phyloP scores from a whole-genome alignment of 2,113 vertebrate genomes.

The Picathartes gymnocephalus region DNA sequence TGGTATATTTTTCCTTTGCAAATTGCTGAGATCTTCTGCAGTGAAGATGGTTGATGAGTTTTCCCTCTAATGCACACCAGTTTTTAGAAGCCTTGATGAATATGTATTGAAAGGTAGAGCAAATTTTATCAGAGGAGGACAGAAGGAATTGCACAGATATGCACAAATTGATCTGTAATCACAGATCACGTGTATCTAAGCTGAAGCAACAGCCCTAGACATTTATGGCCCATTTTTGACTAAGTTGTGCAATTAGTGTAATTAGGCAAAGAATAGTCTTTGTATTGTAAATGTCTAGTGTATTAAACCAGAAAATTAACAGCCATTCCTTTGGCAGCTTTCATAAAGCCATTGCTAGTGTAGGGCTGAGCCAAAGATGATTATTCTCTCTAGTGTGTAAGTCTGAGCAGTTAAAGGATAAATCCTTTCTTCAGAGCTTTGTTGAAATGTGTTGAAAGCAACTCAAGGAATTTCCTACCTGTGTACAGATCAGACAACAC shows the following conservation, averaged over 20 bases:
- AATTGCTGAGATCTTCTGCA: not conserved
- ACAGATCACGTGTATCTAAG: not conserved
- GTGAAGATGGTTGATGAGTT: not conserved
- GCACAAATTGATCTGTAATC: not conserved
- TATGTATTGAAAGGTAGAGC: not conserved
- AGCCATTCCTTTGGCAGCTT: not conserved
- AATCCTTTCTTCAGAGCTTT: not conserved
- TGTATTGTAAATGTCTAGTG: not conserved
- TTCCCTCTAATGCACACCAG: not conserved
- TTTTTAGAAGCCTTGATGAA: not conserved
- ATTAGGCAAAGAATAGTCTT: conserved; percentile 14
- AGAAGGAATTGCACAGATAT: not conserved
- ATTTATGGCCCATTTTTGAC: not conserved
- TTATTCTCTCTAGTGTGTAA: not conserved
- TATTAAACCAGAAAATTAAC: conserved; percentile 4
- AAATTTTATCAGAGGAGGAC: not conserved
- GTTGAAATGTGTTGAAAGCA: not conserved
- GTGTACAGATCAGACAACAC: not conserved
- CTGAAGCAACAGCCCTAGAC: not conserved
- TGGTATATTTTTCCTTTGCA: not conserved
- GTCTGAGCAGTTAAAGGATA: not conserved
- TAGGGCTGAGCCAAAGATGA: not conserved
- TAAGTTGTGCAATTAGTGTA: not conserved
- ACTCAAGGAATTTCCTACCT: not conserved
- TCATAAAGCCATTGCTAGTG: not conserved